Base-by-base conservation (phyloP, 2,888 invertebrate genomes). In the Rotaria magnacalcarata region DNA sequence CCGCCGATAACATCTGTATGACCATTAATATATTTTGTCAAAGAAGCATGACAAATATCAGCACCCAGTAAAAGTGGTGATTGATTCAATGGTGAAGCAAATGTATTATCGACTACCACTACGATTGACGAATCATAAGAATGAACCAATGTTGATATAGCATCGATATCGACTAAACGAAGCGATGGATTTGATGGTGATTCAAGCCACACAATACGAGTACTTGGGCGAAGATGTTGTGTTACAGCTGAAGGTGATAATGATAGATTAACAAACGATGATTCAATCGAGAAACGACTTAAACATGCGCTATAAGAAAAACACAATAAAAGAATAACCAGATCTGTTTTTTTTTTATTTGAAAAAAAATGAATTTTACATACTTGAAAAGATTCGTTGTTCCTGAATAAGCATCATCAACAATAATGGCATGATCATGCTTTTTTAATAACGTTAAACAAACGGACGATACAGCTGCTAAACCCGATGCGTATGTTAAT, bases 1-100 rank as follows among this genome's bases (percentile, higher is more conserved):
- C 98, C 98, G 98, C 98, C 98, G 11, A 98, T 94, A 41, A 96
- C 95, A 92, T 99, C 98, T 0, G 96, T 94, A 91, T 99, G 98
- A 0, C 92, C 98, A 91, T 99, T 99, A 94, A 99, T 95, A 90
- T 97, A 99, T 92, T 99, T 99, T 0, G 97, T 96, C 86, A 97
- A 90, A 0, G 98, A 98, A 91, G 97, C 96, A 89, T 95, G 92
- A 3, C 94, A 94, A 86, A 97, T 92, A 91, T 99, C 97, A 2
- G 96, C 97, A 0, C 97, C 98, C 58, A 96, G 92, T 43, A 94
- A 94, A 86, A 99, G 91, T 1, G 98, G 98, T 80, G 47, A 56
- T 92, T 93, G 96, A 88, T 95, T 94, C 90, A 96, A 96, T 2
- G 96, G 93, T 0, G 96, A 95, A 88, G 96, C 92, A 91, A 98